Evolutionary conservation across 2,113 vertebrate genomes (phyloP).

Genomic region (Brachyistius frenatus): DNA sequence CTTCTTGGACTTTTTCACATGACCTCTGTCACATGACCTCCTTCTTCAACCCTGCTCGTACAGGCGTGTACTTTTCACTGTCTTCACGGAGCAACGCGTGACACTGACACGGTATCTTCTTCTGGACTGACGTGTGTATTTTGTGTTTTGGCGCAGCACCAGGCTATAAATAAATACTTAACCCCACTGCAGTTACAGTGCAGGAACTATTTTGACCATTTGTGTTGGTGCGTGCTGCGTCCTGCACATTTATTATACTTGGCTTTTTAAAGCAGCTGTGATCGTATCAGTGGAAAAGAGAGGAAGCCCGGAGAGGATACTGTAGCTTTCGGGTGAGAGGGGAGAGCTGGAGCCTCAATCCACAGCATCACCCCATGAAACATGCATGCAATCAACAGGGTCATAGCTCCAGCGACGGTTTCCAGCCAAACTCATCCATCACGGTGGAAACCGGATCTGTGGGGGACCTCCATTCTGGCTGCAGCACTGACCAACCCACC

Average conservation of each 20-base stretch:
- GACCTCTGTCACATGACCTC: no score
- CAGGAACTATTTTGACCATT: background rate
- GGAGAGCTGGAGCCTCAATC: constrained; percentile 37
- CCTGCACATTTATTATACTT: constrained; percentile 19
- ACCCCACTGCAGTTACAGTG: background rate
- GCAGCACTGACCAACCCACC: constrained; percentile 61
- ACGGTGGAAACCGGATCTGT: constrained; percentile 78
- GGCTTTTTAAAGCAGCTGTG: constrained; percentile 14
- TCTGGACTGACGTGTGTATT: no score
- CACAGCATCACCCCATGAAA: constrained; percentile 77
- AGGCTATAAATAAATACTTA: no score
- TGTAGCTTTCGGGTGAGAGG: constrained; percentile 38
- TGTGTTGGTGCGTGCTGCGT: background rate
- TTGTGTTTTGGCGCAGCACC: no score
- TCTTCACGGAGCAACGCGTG: no score
- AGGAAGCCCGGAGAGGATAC: constrained; percentile 23
- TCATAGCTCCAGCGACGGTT: constrained; percentile 66
- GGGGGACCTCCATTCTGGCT: constrained; percentile 66
- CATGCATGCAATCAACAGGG: constrained; percentile 83
- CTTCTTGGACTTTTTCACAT: no score
- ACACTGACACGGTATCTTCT: no score
- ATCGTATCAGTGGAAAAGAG: constrained; percentile 11
- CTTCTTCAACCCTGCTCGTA: no score
- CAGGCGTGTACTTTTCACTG: no score
- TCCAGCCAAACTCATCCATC: constrained; percentile 80